These are phyloP conservation scores for Dryadula phaetusa DNA, from an alignment of 2,888 invertebrate genomes.

Conservation along the genomic window DNA sequence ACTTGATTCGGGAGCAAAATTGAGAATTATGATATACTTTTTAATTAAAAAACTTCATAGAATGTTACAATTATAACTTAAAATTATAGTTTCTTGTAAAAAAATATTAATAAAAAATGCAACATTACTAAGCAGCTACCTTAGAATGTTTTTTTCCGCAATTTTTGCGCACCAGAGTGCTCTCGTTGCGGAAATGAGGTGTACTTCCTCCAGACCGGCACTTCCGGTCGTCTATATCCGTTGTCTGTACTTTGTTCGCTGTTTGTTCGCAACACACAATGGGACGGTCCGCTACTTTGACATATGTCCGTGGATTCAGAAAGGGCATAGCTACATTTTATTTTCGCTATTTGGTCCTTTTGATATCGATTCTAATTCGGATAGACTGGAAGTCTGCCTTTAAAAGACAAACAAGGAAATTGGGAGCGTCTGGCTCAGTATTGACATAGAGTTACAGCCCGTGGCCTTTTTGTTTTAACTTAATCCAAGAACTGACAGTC, in stretches of 20 bases:
- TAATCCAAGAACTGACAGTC: neutral
- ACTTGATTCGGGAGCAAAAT: no score
- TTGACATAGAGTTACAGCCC: neutral
- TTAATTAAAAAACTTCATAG: no score
- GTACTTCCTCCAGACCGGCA: constrained; percentile 50
- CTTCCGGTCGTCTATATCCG: constrained; percentile 47
- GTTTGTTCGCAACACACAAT: constrained; percentile 28
- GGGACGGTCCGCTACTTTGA: constrained; percentile 24
- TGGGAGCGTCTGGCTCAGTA: constrained; percentile 15
- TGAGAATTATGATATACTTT: no score
- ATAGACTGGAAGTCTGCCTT: constrained; percentile 11
- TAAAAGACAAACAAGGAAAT: constrained; percentile 19
- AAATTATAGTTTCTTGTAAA: no score
- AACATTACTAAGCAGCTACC: neutral
- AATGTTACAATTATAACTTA: no score
- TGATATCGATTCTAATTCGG: constrained; percentile 21
- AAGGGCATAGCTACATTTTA: constrained; percentile 15
- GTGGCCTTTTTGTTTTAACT: neutral
- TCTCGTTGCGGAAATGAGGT: constrained; percentile 49
- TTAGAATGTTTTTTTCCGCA: constrained; percentile 27
- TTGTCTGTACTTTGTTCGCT: constrained; percentile 21
- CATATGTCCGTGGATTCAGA: constrained; percentile 20
- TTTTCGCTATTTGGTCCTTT: constrained; percentile 19
- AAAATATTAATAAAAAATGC: neutral
- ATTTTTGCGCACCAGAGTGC: constrained; percentile 36